Percentiles rank a stretch among this genome's conserved stretches.
phyloP scores from a whole-genome alignment of 2,797 vertebrate species.

The Myotis findleyi region DNA sequence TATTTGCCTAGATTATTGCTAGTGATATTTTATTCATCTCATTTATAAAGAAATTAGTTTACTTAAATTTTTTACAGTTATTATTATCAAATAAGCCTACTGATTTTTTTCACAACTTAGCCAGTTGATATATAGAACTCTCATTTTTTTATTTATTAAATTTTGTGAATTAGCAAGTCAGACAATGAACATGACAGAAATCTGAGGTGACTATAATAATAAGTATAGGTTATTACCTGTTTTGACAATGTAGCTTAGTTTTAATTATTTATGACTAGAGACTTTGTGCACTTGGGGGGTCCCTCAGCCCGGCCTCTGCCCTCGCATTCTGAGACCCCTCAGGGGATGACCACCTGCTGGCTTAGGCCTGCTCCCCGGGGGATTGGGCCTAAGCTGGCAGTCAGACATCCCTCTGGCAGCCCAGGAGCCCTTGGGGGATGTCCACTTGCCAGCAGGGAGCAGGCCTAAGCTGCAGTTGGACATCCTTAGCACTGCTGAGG shows the following conservation, averaged over 20 bases:
- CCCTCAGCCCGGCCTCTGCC: too few relatives aligned
- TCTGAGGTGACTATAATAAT: not conserved
- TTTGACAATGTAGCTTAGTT: constrained; percentile 41
- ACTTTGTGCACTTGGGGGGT: too few relatives aligned
- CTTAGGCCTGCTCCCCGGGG: too few relatives aligned
- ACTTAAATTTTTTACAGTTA: not conserved
- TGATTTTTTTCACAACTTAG: not conserved
- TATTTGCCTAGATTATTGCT: not conserved
- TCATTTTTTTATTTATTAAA: constrained; percentile 32
- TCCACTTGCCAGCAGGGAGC: too few relatives aligned
- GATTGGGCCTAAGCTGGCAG: too few relatives aligned
- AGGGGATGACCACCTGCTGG: too few relatives aligned
- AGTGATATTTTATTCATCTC: constrained; percentile 37
- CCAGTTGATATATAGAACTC: not conserved
- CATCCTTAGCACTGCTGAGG: too few relatives aligned
- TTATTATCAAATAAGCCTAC: not conserved
- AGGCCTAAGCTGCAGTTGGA: too few relatives aligned
- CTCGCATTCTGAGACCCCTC: too few relatives aligned
- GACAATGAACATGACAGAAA: constrained; percentile 17
- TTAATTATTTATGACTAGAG: constrained; percentile 27
- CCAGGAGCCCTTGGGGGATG: too few relatives aligned
- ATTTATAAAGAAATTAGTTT: constrained; percentile 45
- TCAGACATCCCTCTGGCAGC: too few relatives aligned
- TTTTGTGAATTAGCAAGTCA: constrained; percentile 50
- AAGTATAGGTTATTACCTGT: not conserved